Evolutionary conservation across 1,140 invertebrate species (phyloP), one percentile per base, ranked within the genome.

Genomic region (Epicauta chinensis): DNA sequence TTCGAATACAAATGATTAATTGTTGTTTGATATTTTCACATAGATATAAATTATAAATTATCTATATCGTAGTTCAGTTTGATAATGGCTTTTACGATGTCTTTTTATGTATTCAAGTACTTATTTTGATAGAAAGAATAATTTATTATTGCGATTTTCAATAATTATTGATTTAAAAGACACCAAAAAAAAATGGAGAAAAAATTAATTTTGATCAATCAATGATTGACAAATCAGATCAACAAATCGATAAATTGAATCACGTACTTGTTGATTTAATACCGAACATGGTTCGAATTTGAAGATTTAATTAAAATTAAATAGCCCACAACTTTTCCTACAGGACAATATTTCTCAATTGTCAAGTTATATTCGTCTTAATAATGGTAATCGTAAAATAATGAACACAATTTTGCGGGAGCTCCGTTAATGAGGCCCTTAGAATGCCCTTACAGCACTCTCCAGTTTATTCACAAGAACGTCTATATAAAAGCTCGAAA

Each of bases 351-450:
- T 45, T 55, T 55, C 53, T 41, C 46, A 55, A 55, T 55, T 47
- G 50, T 40, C 13, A 51, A 51, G 47, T 47, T 51, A 51, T 51
- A 55, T 51, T 55, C 53, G 40, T 55, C 53, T 51, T 55, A 55
- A 55, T 55, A 55, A 55, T 37, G 53, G 47, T 55, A 55, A 55
- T 55, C 53, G 53, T 55, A 45, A 55, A 55, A 55, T 55, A 55
- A 55, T 55, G 53, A 55, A 51, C 48, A 51, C 47, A 51, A 55
- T 50, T 55, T 46, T 55, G 53, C 45, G 53, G 53, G 38, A 50
- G 45, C 49, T 51, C 9, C 31, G 35, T 30, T 55, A 55, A 55
- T 55, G 53, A 55, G 53, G 34, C 53, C 48, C 47, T 55, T 55
- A 55, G 42, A 46, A 55, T 55, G 53, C 53, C 35, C 23, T 23